Conservation (phyloP, 2,113 vertebrate genomes). For the Percopsis transmontana region DNA sequence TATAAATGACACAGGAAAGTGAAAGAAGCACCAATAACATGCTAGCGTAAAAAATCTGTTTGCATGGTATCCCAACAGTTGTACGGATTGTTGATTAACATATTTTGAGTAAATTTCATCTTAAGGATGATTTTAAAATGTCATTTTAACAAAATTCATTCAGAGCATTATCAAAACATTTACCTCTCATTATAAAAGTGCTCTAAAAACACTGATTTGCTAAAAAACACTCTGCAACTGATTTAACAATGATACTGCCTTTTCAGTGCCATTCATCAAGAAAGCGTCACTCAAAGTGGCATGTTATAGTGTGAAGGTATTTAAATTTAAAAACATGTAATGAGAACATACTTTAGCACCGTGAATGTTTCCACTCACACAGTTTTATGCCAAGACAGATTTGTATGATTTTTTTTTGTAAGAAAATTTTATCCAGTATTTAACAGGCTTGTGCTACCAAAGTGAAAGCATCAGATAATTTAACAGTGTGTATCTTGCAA, state of each 20-base stretch:
- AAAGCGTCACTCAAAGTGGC: constrained; percentile 51
- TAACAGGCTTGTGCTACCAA: constrained; percentile 75
- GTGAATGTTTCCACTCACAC: constrained; percentile 83
- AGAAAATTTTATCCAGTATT: constrained; percentile 85
- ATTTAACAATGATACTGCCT: constrained; percentile 67
- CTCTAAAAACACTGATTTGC: constrained; percentile 82
- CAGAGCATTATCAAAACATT: constrained; percentile 79
- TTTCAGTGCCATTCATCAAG: constrained; percentile 54
- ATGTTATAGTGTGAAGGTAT: constrained; percentile 81
- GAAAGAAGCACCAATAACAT: constrained; percentile 88
- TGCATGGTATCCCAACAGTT: constrained; percentile 71
- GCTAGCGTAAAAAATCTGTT: constrained; percentile 71
- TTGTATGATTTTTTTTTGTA: constrained; percentile 70
- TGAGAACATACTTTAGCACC: constrained; percentile 87
- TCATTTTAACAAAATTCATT: constrained; percentile 23
- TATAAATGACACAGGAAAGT: constrained; percentile 64
- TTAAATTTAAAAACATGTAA: constrained; percentile 68
- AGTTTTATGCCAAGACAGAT: constrained; percentile 74
- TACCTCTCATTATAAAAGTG: constrained; percentile 86
- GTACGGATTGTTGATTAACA: constrained; percentile 16
- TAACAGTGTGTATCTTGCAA: constrained; percentile 74
- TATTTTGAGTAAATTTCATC: constrained; percentile 70
- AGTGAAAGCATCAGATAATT: constrained; percentile 89
- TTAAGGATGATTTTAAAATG: constrained; percentile 55
- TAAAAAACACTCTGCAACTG: constrained; percentile 70